Evolutionary conservation across 2,113 vertebrate species (phyloP), one percentile per base, ranked within the genome.

Genomic region (Oreotragus oreotragus): DNA sequence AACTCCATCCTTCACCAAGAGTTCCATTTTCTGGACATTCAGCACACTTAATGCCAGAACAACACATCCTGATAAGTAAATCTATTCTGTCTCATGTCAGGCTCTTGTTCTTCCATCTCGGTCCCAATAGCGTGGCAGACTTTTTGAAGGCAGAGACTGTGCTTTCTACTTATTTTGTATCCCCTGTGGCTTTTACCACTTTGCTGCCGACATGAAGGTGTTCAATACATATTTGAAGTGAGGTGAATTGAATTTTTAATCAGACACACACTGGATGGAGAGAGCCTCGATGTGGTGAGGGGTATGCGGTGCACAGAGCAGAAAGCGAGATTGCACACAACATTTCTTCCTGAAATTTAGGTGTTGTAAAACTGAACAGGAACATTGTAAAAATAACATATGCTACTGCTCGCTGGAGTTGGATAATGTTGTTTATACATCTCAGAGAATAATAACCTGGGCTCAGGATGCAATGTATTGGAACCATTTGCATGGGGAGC

Each of bases 231-330:
- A 96, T 97, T 92, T 98, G 96, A 98, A 96, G 96, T 95, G 90
- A 94, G 91, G 84, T 97, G 97, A 98, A 96, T 51, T 97, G 97
- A 95, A 96, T 97, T 98, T 97, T 96, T 94, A 96, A 91, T 97
- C 76, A 98, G 76, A 96, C 47, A 43, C 36, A 47, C 0, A n/a
- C 90, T 85, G 76, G 36, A 88, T 70, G 36, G 80, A 88, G 47
- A 93, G 7, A 85, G 49, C 14, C n/a, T 81, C 30, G 0, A 36
- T 80, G 53, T 49, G 84, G 60, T 39, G 90, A 62, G 28, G 43
- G 92, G 66, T 94, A 66, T 92, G 43, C 1, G 2, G 84, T 5
- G 14, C 6, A 2, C 25, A 6, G 9, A 90, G 55, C 43, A 81
- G 76, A 85, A 64, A 87, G 76, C 62, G 53, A 90, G 30, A 53